These are phyloP conservation scores for Rhynchomys soricoides DNA, from an alignment of 2,113 vertebrate species.

Conservation along the genomic window DNA sequence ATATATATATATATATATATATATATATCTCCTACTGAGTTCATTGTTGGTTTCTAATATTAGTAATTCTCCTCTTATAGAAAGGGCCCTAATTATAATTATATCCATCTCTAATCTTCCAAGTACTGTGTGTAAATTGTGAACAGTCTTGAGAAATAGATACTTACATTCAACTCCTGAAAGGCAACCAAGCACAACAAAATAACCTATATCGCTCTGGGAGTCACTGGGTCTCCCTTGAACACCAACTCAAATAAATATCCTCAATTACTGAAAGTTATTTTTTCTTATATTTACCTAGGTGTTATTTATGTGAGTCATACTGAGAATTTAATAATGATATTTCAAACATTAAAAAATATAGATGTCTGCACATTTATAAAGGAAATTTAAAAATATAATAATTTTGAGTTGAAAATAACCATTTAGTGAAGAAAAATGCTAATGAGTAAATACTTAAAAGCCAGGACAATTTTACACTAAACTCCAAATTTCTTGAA, in stretches of 20 bases:
- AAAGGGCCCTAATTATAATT: no score
- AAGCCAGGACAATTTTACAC: neutral
- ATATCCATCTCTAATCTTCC: no score
- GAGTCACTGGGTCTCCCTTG: neutral
- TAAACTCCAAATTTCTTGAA: constrained; percentile 35
- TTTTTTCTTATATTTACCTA: neutral
- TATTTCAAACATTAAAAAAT: neutral
- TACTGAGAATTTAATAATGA: constrained; percentile 21
- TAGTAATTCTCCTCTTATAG: no score
- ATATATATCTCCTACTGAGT: no score
- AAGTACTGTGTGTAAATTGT: neutral
- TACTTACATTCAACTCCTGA: neutral
- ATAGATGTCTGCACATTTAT: neutral
- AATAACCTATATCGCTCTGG: neutral
- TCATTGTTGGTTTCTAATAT: no score
- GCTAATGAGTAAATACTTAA: neutral
- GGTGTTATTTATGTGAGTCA: neutral
- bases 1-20: no score
- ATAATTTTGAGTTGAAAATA: constrained; percentile 14
- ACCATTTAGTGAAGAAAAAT: neutral
- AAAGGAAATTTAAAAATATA: neutral
- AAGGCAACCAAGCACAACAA: neutral
- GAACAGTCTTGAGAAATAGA: neutral
- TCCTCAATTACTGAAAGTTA: neutral
- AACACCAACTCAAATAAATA: neutral